Evolutionary conservation across 2,113 vertebrate species (phyloP), one percentile per base, ranked within the genome.

Genomic region (Aix galericulata): DNA sequence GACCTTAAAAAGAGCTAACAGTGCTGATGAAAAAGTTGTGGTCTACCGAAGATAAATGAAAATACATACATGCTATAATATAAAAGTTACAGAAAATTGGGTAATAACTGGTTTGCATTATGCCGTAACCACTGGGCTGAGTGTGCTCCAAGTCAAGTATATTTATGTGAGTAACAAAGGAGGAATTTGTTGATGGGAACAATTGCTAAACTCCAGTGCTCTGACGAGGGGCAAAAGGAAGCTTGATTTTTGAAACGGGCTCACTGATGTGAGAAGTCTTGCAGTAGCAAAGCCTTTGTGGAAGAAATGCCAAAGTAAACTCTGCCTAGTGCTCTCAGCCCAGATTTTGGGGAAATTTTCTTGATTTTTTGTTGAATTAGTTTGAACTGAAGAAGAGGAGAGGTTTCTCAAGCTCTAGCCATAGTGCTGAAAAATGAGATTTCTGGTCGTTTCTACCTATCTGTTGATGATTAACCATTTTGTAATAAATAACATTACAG

Each of bases 21-120:
- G 26, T 72, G 59, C 88, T 67, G 69, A 5, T 71, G 75, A 68
- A 93, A 90, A 81, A 48, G 59, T 36, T 92, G 90, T 92, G 82
- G 76, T 96, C 69, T 94, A 91, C 86, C 86, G 66, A 86, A 66
- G 86, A 92, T 62, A 94, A 88, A 92, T 82, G 34, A 36, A 66
- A 92, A 93, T 79, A 75, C 20, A 42, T 36, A 29, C 17, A 66
- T 79, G 14, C 76, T 90, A 4, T 90, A 93, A 86, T 90, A 84
- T 60, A 40, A 60, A 64, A 86, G 73, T 90, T 88, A 76, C 22
- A 89, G 62, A 91, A 91, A 93, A 95, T 84, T 89, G 86, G 75
- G 42, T 95, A 94, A 96, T 97, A 79, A 62, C 53, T 62, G 31
- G 34, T 82, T 92, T 92, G 4, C 17, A 14, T 94, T 92, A 50